Base-by-base conservation (phyloP, 2,113 vertebrate species). In the Pelodiscus sinensis region DNA sequence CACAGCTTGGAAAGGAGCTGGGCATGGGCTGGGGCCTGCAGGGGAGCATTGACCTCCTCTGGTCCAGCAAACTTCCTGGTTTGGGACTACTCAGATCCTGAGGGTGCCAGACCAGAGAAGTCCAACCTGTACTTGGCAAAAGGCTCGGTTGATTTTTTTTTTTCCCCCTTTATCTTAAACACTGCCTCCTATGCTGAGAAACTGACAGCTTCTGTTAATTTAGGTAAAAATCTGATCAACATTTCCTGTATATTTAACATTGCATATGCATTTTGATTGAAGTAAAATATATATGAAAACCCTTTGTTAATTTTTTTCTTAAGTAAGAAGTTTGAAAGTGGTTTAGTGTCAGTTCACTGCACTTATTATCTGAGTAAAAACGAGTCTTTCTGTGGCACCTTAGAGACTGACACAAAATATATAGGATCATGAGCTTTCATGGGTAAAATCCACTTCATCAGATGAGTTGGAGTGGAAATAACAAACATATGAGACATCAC, bases 281-380 rank as follows among this genome's bases (percentile, higher is more conserved):
- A 78, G 8, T 5, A 0, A 60, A 60, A 60, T 60, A 58, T 62
- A 65, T 65, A 29, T 4, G 1, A 0, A 2, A 5, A 15, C 2
- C 35, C 12, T 0, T 3, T 79, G 29, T 0, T 29, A 38, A 10
- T 62, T 52, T 54, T 10, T 0, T 57, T 57, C 21, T 9, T 71
- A 65, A 3, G 0, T 54, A 56, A 31, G 84, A 31, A 21, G 9
- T 87, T 38, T 79, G 79, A 88, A 31, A 0, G 7, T 1, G 1
- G 1, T 25, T 4, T n/a, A 0, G 0, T 2, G 1, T 55, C 79
- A 1, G 0, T 0, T 0, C 60, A 65, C 60, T 31, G 6, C 56
- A 60, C 22, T 0, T 0, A 3, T 1, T 9, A 19, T 87, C 44
- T 44, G 44, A 44, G 44, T 44, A 44, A 44, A 44, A 44, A 44